phyloP scores from a whole-genome alignment of 2,797 vertebrate species.

The Diglossa cyanea region DNA sequence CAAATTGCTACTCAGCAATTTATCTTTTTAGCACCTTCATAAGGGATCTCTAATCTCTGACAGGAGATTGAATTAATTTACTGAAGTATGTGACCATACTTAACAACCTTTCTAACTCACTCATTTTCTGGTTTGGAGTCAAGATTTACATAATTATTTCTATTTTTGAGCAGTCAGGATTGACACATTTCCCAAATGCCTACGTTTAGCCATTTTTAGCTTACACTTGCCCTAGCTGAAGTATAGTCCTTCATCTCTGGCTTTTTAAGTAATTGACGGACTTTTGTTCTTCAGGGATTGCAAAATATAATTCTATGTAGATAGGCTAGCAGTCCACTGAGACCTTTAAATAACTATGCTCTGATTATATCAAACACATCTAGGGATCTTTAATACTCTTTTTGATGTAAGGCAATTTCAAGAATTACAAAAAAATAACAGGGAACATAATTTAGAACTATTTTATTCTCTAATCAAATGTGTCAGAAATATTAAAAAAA shows the following conservation, averaged over 20 bases:
- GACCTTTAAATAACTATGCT: constrained; percentile 23
- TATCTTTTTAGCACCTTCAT: constrained; percentile 56
- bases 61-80: constrained; percentile 65
- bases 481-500: neutral
- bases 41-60: constrained; percentile 61
- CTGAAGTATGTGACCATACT: constrained; percentile 57
- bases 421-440: neutral
- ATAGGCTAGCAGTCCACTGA: neutral
- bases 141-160: constrained; percentile 73
- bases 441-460: neutral
- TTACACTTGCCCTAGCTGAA: constrained; percentile 26
- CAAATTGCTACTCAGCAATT: constrained; percentile 40
- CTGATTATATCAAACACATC: constrained; percentile 31
- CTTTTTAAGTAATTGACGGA: neutral
- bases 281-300: constrained; percentile 13
- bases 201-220: constrained; percentile 38
- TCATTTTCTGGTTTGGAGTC: constrained; percentile 18
- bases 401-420: constrained; percentile 4
- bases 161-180: constrained; percentile 59
- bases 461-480: neutral
- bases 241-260: constrained; percentile 10
- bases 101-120: constrained; percentile 41
- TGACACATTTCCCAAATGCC: constrained; percentile 49
- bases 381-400: neutral
- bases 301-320: constrained; percentile 23